Base-by-base conservation (phyloP, 2,113 vertebrate species). In the Struthio camelus region DNA sequence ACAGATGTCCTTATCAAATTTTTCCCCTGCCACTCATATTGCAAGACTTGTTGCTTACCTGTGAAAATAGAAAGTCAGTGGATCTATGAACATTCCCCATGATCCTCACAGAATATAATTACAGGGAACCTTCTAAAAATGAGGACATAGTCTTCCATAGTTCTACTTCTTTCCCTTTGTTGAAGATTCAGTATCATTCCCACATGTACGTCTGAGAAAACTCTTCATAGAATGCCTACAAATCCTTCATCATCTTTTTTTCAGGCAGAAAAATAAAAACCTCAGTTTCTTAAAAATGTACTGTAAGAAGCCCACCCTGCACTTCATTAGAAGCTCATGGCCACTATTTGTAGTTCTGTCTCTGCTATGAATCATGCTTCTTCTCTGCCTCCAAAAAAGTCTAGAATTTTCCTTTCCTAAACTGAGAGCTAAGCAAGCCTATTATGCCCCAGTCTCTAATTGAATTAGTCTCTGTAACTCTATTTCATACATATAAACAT, bases 191-290 rank as follows among this genome's bases (percentile, higher is more conserved):
- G 18, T 64, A 16, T 58, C 76, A 61, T 82, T 79, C 5, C 19
- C 9, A 23, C 28, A 44, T 36, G 40, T 1, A 2, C 11, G 6
- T 42, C 14, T n/a, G 44, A 66, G 51, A 90, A 79, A 90, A 53
- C 2, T 4, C 4, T 2, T 46, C 30, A 25, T 25, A 72, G 10
- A 65, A 72, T 51, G 56, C 0, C 14, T 15, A 54, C 50, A 80
- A 38, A 51, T 28, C 32, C 23, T 65, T 22, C n/a, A 14, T 54
- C 0, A 11, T 17, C 4, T 6, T 36, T 67, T 64, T 65, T 51
- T 9, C 1, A 27, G 51, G 18, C 23, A 58, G 28, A 24, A 82
- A 64, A 61, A 6, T 59, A 17, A 38, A 27, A 28, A 73, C 25
- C n/a, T n/a, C n/a, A n/a, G n/a, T n/a, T n/a, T n/a, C 34, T 28